Evolutionary conservation across 2,113 vertebrate species (phyloP), one percentile per base, ranked within the genome.

Genomic region (Cynocephalus volans): DNA sequence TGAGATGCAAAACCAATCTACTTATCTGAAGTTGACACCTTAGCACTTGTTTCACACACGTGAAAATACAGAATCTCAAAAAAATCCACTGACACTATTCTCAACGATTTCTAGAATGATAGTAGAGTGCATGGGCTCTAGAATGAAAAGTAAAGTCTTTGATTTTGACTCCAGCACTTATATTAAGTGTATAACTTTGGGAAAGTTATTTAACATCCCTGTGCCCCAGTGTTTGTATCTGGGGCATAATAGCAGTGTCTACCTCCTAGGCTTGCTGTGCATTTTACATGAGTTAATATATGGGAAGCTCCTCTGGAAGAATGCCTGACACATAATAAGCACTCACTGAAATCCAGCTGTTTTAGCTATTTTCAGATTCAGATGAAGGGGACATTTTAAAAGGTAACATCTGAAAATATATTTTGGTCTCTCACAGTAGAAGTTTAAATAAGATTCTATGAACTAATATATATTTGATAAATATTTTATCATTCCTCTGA

Each of bases 401-500:
- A 81, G 26, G 50, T 67, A 92, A 92, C 62, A 77, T 70, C 58
- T 80, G 58, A 88, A 76, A 62, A 36, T 52, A 14, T 21, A 50
- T 75, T 88, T 56, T 77, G 83, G 36, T 67, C 50, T 85, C 60
- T 84, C 72, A 90, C 12, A 88, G 41, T 41, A 41, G 85, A 95
- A 19, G 3, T 64, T 41, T 60, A 79, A 41, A 64, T 69, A 83
- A 90, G 56, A 52, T 12, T 76, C 96, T 60, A 12, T 73, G 64
- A 8, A 28, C 79, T 54, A 83, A 54, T 14, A 48, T 76, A 92
- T 26, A 86, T 92, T 50, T 75, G 70, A 92, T 95, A 88, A 96
- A 92, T 56, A 80, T 95, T 92, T 89, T 62, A 89, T 81, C 54
- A 79, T 48, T 62, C 58, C 21, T 18, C 89, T 93, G 96, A 62